Evolutionary conservation across 2,113 vertebrate species (phyloP), one percentile per base, ranked within the genome.

Genomic region (Ascaphus truei): DNA sequence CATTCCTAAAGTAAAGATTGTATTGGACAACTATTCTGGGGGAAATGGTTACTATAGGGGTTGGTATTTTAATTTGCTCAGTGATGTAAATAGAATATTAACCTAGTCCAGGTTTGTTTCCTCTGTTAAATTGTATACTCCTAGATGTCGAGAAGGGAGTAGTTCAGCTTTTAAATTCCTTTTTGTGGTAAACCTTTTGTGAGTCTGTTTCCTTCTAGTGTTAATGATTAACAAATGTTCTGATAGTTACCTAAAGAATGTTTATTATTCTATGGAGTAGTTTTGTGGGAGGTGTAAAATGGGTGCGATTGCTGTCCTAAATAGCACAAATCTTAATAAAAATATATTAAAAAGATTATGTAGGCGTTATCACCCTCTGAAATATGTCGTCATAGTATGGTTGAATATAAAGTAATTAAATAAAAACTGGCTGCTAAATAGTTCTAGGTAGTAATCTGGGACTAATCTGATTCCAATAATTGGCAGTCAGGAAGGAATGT

Each of bases 201-300:
- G 11, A 27, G 41, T 51, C 50, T 20, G 23, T 30, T 3, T n/a
- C n/a, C n/a, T 29, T 58, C 15, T 25, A 25, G 7, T 66, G 80
- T 77, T 88, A 89, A 85, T 81, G 76, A 81, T 84, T 82, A 81
- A 81, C 84, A 79, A 77, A 57, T 76, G 72, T 73, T 69, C 75
- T 68, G 63, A 72, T 74, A 73, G 71, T 77, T 71, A 39, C 75
- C 75, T 59, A 79, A 80, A 74, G 81, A 85, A 83, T 84, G 81
- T 79, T 80, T 77, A 79, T 83, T 81, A 67, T 74, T 81, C 76
- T 25, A 20, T 56, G 41, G 30, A 15, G 43, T 26, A 8, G 26
- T 7, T 60, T 39, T 61, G 45, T 30, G 5, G 41, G 45, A n/a
- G n/a, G n/a, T n/a, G n/a, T n/a, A n/a, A n/a, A n/a, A n/a, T n/a